Base-by-base conservation (phyloP, 2,113 vertebrate genomes). In the Gymnorhina tibicen region DNA sequence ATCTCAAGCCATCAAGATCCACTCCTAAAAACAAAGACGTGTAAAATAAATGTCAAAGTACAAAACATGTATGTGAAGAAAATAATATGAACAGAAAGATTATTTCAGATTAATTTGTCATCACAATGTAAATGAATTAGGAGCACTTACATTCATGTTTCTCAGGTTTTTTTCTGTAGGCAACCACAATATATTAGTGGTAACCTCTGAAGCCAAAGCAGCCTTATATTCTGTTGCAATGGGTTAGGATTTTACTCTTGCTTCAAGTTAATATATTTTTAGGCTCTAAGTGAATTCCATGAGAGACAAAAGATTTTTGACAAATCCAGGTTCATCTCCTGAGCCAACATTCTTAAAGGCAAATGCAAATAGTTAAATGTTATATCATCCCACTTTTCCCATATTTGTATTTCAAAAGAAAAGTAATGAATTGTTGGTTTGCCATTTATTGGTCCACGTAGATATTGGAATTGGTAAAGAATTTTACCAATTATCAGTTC, bases 401-500 rank as follows among this genome's bases (percentile, higher is more conserved):
- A 28, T 41, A 88, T 91, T 59, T 79, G 9, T 75, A 63, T 79
- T 89, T 80, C 81, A 63, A 95, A 69, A 83, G 32, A 37, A 35
- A 82, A 82, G 18, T 47, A 11, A 83, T 32, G 4, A 80, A 85
- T 47, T 87, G 6, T 42, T 95, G 41, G 26, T 87, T 91, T 88
- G 66, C 30, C 42, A 53, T 59, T 85, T 85, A 41, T 60, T 93
- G 32, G 19, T 96, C 96, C 73, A 77, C 5, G 72, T 15, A 76
- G 21, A 83, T 81, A 91, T 94, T 73, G 32, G 49, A 87, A 81
- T 92, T 76, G 23, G 82, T 93, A 79, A 95, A 84, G n/a, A 68
- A 91, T 90, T 96, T 95, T 75, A 70, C 67, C 91, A 88, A 26
- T 96, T 64, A 87, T 92, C 56, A 87, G 70, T 87, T 96, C 95